Conservation (phyloP, 1,140 invertebrate species). For the Gryon sp. region DNA sequence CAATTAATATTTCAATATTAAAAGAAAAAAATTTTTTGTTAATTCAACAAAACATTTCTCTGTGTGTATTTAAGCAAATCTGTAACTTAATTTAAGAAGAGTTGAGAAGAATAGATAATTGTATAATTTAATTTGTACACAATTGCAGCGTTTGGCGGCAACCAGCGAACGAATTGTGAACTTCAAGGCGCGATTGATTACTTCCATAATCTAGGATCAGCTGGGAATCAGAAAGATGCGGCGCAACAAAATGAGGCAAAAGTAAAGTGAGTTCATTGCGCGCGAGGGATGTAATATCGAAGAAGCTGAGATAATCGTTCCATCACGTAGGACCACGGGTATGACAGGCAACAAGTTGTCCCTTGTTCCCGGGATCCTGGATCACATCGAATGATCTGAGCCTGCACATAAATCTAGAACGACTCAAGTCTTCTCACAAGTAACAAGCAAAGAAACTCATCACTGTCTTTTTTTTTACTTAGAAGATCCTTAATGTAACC, state of each 20-base stretch:
- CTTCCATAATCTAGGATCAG: constrained; percentile 86
- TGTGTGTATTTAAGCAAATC: too few species aligned
- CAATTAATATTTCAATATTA: too few species aligned
- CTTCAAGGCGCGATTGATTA: constrained; percentile 93
- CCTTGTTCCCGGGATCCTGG: constrained; percentile 76
- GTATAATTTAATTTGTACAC: not conserved
- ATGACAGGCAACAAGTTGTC: constrained; percentile 71
- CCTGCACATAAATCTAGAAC: constrained; percentile 14
- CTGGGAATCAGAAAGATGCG: constrained; percentile 20
- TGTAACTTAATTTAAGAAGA: too few species aligned
- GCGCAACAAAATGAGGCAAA: constrained; percentile 34
- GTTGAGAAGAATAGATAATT: too few species aligned
- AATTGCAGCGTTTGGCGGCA: constrained; percentile 87
- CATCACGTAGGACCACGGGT: constrained; percentile 70
- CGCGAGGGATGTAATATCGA: not conserved
- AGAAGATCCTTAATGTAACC: too few species aligned
- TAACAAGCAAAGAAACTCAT: constrained; percentile 13
- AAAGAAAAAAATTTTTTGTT: too few species aligned
- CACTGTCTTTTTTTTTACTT: constrained; percentile 16
- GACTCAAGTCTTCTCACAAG: constrained; percentile 3
- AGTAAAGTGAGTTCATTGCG: constrained; percentile 24
- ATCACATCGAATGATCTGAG: constrained; percentile 53
- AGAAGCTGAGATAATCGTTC: constrained; percentile 19
- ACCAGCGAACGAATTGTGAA: constrained; percentile 93
- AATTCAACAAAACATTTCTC: too few species aligned